phyloP scores from a whole-genome alignment of 2,797 vertebrate species.

The Agapornis canus region DNA sequence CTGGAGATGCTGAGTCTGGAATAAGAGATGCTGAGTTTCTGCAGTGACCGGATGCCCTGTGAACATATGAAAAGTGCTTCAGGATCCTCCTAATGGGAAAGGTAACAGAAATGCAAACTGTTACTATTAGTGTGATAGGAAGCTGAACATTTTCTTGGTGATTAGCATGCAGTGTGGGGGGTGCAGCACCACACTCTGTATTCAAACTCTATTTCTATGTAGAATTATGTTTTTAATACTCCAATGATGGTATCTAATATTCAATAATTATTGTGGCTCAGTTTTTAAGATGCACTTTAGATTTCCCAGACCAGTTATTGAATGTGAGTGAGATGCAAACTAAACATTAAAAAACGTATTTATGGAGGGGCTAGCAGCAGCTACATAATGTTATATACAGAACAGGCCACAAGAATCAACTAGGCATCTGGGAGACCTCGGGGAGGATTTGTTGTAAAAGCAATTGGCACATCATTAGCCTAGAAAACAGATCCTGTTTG shows the following conservation, averaged over 20 bases:
- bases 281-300: slow-evolving; percentile 59
- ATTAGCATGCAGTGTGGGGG: background rate
- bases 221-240: slow-evolving; percentile 66
- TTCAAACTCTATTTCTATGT: background rate
- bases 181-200: background rate
- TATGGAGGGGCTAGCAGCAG: slow-evolving; percentile 13
- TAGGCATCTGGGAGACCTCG: background rate
- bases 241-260: slow-evolving; percentile 30
- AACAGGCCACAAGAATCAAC: slow-evolving; percentile 2
- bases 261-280: slow-evolving; percentile 41
- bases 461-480: slow-evolving; percentile 3
- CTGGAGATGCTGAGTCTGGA: background rate
- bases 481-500: background rate
- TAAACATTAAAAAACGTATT: slow-evolving; percentile 61
- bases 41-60: accelerated
- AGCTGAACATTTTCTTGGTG: background rate
- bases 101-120: background rate
- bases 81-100: background rate
- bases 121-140: background rate
- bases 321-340: slow-evolving; percentile 49
- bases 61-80: background rate
- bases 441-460: background rate
- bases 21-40: background rate
- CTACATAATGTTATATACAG: background rate
- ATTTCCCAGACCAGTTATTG: slow-evolving; percentile 56